phyloP scores from a whole-genome alignment of 1,140 invertebrate genomes.

The Holotrichia oblita region DNA sequence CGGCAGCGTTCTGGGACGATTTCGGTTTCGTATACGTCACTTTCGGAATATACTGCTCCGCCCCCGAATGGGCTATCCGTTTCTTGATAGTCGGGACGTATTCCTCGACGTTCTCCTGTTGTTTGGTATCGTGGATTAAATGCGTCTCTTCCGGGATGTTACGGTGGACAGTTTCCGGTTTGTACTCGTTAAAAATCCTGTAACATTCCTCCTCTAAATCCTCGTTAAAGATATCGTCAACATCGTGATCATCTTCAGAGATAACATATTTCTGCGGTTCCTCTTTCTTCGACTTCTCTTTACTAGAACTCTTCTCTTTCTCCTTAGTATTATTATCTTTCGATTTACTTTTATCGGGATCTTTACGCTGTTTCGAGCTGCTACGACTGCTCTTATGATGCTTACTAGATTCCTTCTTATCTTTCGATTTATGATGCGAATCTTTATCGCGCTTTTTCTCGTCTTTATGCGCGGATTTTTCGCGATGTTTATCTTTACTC shows the following conservation, averaged over 20 bases:
- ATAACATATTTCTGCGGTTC: too few relatives aligned
- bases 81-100: constrained; percentile 50
- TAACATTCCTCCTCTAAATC: constrained; percentile 74
- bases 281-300: constrained; percentile 48
- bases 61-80: constrained; percentile 63
- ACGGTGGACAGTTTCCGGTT: constrained; percentile 49
- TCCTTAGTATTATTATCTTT: constrained; percentile 43
- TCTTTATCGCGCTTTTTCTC: constrained; percentile 34
- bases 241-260: constrained; percentile 60
- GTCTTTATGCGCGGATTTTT: constrained; percentile 43
- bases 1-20: constrained; percentile 48
- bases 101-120: constrained; percentile 6
- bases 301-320: constrained; percentile 49
- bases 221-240: constrained; percentile 62
- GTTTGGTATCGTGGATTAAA: background rate
- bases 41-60: constrained; percentile 50
- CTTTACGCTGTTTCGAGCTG: constrained; percentile 39
- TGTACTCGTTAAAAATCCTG: constrained; percentile 74
- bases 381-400: constrained; percentile 43
- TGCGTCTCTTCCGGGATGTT: background rate
- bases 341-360: constrained; percentile 47
- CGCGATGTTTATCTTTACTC: constrained; percentile 49
- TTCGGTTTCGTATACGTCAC: constrained; percentile 48
- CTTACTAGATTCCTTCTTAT: constrained; percentile 40
- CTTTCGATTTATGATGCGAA: background rate